phyloP scores from a whole-genome alignment of 2,888 invertebrate species.

The Tetropium fuscum region DNA sequence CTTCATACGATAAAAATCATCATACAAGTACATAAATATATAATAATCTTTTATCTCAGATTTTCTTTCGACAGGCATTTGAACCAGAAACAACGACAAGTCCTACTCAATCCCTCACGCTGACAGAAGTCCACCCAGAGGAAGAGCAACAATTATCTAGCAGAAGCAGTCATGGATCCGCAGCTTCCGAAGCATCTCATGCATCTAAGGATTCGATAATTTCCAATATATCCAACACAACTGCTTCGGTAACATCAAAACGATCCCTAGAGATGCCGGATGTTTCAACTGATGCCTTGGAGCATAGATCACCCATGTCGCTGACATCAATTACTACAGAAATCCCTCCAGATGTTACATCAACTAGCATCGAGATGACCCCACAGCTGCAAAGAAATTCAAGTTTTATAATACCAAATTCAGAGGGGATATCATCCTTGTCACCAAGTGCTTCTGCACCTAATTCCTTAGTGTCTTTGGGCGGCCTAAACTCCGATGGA shows the following conservation, averaged over 20 bases:
- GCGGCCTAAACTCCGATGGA: slow-evolving; percentile 39
- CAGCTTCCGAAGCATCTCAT: slow-evolving; percentile 59
- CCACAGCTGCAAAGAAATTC: slow-evolving; percentile 7
- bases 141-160: slow-evolving; percentile 46
- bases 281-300: slow-evolving; percentile 40
- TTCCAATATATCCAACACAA: slow-evolving; percentile 60
- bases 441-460: slow-evolving; percentile 51
- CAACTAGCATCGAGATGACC: not conserved
- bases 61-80: slow-evolving; percentile 43
- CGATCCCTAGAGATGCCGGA: slow-evolving; percentile 45
- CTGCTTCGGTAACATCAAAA: slow-evolving; percentile 57
- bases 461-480: slow-evolving; percentile 49
- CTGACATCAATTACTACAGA: not conserved
- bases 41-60: too few species aligned
- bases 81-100: slow-evolving; percentile 42
- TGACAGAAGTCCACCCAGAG: slow-evolving; percentile 53
- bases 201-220: slow-evolving; percentile 60
- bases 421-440: not conserved
- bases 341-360: not conserved
- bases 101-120: slow-evolving; percentile 43
- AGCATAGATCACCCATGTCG: slow-evolving; percentile 22
- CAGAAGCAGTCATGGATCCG: slow-evolving; percentile 60
- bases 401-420: slow-evolving; percentile 2
- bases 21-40: too few species aligned
- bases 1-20: too few species aligned